phyloP scores from a whole-genome alignment of 2,113 vertebrate genomes.

The Todiramphus saurophagus region DNA sequence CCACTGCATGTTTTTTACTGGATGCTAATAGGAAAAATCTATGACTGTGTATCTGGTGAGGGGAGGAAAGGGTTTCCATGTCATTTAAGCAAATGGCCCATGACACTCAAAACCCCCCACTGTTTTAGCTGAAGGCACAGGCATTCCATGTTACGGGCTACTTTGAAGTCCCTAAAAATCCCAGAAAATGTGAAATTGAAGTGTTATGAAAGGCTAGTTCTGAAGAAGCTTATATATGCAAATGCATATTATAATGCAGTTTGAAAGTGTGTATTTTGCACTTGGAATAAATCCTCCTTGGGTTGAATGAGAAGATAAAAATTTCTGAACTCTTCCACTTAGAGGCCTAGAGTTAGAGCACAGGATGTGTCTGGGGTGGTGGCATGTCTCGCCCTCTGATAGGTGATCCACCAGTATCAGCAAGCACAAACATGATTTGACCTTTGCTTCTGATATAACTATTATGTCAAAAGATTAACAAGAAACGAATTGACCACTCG shows the following conservation, averaged over 20 bases:
- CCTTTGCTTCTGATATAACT: conserved; percentile 19
- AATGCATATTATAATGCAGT: background rate
- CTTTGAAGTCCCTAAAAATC: background rate
- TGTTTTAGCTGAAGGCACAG: background rate
- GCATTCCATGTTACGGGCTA: background rate
- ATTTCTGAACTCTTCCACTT: background rate
- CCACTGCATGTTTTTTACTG: background rate
- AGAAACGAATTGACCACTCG: background rate
- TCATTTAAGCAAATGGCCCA: background rate
- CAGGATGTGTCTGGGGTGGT: background rate
- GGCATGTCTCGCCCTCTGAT: background rate
- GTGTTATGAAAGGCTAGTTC: background rate
- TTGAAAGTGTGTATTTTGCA: background rate
- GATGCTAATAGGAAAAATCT: background rate
- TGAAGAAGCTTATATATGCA: background rate
- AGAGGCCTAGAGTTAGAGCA: background rate
- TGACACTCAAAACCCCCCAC: fast-evolving
- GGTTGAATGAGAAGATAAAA: background rate
- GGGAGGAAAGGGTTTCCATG: background rate
- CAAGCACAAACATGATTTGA: background rate
- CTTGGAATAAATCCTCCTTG: background rate
- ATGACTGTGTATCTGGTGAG: background rate
- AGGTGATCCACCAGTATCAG: background rate
- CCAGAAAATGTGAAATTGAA: background rate
- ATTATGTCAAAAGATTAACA: conserved; percentile 31